Evolutionary conservation across 2,797 vertebrate species (phyloP).

Genomic region (Chelon labrosus): DNA sequence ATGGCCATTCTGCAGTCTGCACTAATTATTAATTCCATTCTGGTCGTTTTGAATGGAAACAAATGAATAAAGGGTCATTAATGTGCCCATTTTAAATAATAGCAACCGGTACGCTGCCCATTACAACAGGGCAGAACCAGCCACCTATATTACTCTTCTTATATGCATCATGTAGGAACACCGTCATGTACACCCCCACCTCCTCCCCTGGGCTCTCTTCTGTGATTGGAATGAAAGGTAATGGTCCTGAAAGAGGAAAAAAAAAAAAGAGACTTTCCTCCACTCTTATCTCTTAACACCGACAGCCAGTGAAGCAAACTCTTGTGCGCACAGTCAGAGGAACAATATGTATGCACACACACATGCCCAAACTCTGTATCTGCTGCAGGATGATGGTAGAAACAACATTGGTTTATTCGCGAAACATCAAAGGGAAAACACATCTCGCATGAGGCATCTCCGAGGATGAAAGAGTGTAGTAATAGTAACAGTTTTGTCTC

Average conservation of each 20-base stretch:
- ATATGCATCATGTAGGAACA: conserved; percentile 65
- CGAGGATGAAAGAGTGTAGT: conserved; percentile 75
- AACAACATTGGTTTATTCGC: conserved; percentile 85
- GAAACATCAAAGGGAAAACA: conserved; percentile 83
- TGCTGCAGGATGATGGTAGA: conserved; percentile 88
- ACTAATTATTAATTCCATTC: conserved; percentile 32
- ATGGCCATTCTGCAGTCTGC: conserved; percentile 12
- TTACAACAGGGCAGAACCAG: conserved; percentile 44
- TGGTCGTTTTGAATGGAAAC: conserved; percentile 40
- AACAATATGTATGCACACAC: conserved; percentile 25
- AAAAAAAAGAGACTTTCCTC: conserved; percentile 80
- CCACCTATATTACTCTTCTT: conserved; percentile 44
- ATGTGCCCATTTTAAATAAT: conserved; percentile 38
- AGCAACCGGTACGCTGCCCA: conserved; percentile 23
- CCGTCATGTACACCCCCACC: conserved; percentile 43
- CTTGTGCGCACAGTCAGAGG: conserved; percentile 54
- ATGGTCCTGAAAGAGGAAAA: conserved; percentile 89
- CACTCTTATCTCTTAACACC: conserved; percentile 83
- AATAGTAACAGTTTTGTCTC: conserved; percentile 78
- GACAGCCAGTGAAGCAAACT: conserved; percentile 87
- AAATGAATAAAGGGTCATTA: conserved; percentile 32
- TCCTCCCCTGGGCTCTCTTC: conserved; percentile 75
- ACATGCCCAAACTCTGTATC: conserved; percentile 81
- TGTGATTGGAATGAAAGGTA: conserved; percentile 88
- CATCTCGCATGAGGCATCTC: conserved; percentile 71